phyloP scores from a whole-genome alignment of 2,113 vertebrate genomes.

The Hippocampus barbouri region DNA sequence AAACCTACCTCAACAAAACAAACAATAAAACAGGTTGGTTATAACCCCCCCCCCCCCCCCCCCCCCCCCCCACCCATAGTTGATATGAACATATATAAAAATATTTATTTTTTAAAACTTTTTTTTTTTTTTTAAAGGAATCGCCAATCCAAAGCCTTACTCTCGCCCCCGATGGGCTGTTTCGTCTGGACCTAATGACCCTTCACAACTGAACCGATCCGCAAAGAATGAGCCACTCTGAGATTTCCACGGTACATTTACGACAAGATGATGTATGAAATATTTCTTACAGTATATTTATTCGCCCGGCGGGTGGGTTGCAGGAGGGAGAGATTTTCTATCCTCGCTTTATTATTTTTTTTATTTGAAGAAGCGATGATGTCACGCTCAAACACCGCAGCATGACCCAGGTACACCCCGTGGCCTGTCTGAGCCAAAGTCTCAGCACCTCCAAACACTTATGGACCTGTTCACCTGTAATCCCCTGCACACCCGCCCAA shows the following conservation, averaged over 20 bases:
- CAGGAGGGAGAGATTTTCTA: background rate
- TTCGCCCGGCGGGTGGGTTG: background rate
- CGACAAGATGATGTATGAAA: constrained; percentile 48
- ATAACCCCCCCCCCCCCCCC: constrained; percentile 52
- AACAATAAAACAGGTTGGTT: constrained; percentile 73
- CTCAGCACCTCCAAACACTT: constrained; percentile 56
- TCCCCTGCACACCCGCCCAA: constrained; percentile 20
- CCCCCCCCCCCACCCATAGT: constrained; percentile 26
- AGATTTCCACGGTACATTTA: constrained; percentile 50
- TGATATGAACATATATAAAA: constrained; percentile 63
- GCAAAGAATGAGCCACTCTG: constrained; percentile 43
- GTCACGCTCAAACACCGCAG: constrained; percentile 19
- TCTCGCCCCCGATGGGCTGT: constrained; percentile 57
- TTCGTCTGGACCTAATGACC: constrained; percentile 67
- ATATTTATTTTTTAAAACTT: constrained; percentile 72
- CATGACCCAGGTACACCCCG: constrained; percentile 28
- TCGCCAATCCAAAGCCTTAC: constrained; percentile 82
- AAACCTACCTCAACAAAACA: constrained; percentile 89
- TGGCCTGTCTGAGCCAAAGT: constrained; percentile 47
- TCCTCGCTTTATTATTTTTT: background rate
- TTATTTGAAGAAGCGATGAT: constrained; percentile 22
- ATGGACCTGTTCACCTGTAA: constrained; percentile 35
- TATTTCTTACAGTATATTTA: constrained; percentile 11
- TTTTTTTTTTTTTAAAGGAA: constrained; percentile 27
- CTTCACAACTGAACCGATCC: constrained; percentile 53